These are phyloP conservation scores for Alosa sapidissima DNA, from an alignment of 2,797 vertebrate genomes.

Conservation along the genomic window DNA sequence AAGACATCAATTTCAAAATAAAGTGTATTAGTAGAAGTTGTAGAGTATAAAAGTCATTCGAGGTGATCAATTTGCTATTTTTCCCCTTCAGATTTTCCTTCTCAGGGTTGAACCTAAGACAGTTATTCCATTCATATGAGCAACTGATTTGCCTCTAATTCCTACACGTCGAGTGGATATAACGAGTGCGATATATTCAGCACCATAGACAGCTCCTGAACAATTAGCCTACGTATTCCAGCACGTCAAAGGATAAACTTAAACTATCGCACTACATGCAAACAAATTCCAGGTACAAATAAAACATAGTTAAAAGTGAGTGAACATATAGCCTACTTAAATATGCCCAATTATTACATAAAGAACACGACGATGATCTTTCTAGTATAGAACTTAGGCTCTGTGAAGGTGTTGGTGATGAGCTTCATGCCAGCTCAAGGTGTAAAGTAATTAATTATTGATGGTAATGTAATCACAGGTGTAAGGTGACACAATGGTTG, in stretches of 20 bases:
- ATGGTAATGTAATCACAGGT: slow-evolving; percentile 51
- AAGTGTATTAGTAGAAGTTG: not conserved
- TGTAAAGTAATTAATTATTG: slow-evolving; percentile 56
- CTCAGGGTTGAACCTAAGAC: not conserved
- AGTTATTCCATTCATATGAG: not conserved
- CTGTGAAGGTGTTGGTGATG: slow-evolving; percentile 42
- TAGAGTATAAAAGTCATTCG: not conserved
- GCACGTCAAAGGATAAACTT: not conserved
- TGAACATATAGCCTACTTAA: not conserved
- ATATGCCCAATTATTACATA: not conserved
- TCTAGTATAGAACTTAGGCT: not conserved
- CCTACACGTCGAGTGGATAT: not conserved
- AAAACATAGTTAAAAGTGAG: not conserved
- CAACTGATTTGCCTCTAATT: not conserved
- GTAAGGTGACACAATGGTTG: slow-evolving; percentile 43
- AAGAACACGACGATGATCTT: not conserved
- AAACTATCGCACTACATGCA: not conserved
- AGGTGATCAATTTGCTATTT: not conserved
- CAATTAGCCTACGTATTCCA: not conserved
- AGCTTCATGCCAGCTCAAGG: slow-evolving; percentile 46
- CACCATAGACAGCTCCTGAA: not conserved
- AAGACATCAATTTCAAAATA: not conserved
- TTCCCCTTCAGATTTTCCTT: not conserved
- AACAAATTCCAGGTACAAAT: not conserved
- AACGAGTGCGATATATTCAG: not conserved